These are phyloP conservation scores for Nycticryphes semicollaris DNA, from an alignment of 2,113 vertebrate species.

Conservation along the genomic window DNA sequence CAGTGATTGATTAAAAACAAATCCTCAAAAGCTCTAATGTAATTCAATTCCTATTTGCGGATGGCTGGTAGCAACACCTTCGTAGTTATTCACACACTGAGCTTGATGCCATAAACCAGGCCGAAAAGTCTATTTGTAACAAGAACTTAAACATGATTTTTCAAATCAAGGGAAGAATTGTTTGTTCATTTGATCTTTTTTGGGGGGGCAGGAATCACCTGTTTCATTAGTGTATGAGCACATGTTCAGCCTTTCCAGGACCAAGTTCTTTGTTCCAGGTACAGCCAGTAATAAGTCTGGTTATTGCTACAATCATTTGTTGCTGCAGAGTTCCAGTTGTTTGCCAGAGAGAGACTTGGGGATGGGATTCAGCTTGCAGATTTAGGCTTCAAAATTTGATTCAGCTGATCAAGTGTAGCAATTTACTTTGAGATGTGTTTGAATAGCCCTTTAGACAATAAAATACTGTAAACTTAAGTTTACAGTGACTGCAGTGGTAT, in stretches of 20 bases:
- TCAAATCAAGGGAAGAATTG: neutral
- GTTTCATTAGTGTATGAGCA: neutral
- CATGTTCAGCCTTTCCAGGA: neutral
- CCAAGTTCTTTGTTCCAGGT: neutral
- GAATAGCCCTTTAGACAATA: too few relatives aligned
- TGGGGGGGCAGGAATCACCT: neutral
- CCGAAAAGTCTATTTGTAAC: neutral
- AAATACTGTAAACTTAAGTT: too few relatives aligned
- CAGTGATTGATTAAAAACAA: neutral
- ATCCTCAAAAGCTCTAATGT: neutral
- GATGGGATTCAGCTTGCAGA: neutral
- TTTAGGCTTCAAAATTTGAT: neutral
- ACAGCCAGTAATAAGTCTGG: neutral
- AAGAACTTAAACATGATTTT: conserved; percentile 16
- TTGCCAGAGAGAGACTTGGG: neutral
- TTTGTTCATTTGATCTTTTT: neutral
- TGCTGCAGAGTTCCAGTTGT: neutral
- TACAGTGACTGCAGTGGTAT: neutral
- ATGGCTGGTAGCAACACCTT: neutral
- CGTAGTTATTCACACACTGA: neutral
- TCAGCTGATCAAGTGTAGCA: neutral
- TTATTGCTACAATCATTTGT: neutral
- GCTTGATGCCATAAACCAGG: neutral
- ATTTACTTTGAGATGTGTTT: neutral
- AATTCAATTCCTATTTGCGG: neutral